Evolutionary conservation across 2,113 vertebrate genomes (phyloP).

Genomic region (Carollia perspicillata): DNA sequence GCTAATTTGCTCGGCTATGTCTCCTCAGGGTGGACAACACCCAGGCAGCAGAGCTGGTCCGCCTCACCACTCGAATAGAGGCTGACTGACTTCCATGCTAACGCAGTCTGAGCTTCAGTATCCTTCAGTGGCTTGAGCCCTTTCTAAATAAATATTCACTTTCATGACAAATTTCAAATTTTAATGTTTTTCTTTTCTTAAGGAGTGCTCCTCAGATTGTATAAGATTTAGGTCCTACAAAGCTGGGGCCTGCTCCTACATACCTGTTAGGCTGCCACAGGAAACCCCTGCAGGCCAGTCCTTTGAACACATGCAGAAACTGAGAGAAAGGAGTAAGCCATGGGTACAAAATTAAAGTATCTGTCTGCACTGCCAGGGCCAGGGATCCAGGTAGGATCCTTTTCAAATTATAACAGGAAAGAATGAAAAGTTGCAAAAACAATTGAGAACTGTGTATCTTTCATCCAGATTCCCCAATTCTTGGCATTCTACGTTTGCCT

Average conservation of each 20-base stretch:
- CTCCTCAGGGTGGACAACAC: background rate
- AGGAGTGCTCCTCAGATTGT: background rate
- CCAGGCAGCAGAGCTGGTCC: background rate
- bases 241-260: background rate
- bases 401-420: background rate
- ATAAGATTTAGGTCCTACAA: background rate
- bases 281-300: background rate
- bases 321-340: background rate
- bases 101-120: background rate
- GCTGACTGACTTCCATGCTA: rapidly evolving
- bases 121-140: background rate
- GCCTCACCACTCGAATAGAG: background rate
- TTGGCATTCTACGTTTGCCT: background rate
- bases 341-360: background rate
- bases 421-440: background rate
- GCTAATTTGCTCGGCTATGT: background rate
- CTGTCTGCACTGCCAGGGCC: background rate
- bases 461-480: background rate
- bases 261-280: background rate
- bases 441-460: background rate
- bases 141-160: background rate
- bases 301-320: background rate
- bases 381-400: background rate
- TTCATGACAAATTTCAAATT: background rate
- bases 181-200: background rate